Percentiles rank a stretch among this genome's conserved stretches.
These are phyloP conservation scores for Xerus rutilus DNA, from an alignment of 2,797 vertebrate genomes.

Conservation along the genomic window DNA sequence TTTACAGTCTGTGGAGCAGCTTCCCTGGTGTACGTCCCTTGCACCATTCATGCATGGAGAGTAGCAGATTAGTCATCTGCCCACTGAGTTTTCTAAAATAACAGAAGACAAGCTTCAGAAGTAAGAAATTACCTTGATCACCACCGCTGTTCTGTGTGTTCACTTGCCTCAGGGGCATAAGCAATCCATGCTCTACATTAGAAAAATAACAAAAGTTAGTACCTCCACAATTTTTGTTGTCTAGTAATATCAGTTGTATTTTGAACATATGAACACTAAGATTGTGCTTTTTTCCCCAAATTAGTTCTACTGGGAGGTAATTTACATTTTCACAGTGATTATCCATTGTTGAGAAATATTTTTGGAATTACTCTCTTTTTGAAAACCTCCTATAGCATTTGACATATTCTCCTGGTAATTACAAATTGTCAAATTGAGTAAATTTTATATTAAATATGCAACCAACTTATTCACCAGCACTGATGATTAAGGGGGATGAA, in stretches of 20 bases:
- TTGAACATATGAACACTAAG: neutral
- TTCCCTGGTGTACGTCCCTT: neutral
- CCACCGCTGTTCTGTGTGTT: neutral
- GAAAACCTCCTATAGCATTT: neutral
- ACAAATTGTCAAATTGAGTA: neutral
- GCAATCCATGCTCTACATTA: neutral
- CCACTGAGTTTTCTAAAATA: neutral
- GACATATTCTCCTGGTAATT: neutral
- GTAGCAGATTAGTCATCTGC: neutral
- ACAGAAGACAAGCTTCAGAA: neutral
- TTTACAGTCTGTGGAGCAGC: neutral
- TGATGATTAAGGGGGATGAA: neutral
- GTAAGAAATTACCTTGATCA: neutral
- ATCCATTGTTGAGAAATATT: neutral
- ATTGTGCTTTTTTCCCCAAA: neutral
- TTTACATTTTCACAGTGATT: neutral
- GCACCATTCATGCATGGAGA: neutral
- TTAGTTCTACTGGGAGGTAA: neutral
- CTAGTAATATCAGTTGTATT: neutral
- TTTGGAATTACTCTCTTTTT: neutral
- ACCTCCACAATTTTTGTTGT: neutral
- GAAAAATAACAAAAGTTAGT: neutral
- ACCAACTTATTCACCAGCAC: neutral
- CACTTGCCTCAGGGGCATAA: neutral
- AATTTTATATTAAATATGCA: neutral